phyloP scores from a whole-genome alignment of 64 coral and sea anemone genomes.

The Trachythela sp. region DNA sequence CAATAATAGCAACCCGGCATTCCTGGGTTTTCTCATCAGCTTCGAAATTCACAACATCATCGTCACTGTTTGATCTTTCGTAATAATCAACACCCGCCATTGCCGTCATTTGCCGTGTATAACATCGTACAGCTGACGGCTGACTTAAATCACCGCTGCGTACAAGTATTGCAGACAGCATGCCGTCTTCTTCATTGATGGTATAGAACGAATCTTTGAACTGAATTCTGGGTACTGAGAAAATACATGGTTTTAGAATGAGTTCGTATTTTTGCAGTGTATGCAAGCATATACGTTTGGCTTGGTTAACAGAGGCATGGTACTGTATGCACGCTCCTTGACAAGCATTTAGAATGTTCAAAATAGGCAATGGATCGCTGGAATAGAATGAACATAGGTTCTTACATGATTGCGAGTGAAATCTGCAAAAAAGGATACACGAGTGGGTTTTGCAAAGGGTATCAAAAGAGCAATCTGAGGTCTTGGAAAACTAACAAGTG shows the following conservation, averaged over 20 bases:
- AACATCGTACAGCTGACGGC: constrained; percentile 68
- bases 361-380: too few relatives aligned
- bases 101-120: constrained; percentile 67
- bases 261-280: too few relatives aligned
- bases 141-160: constrained; percentile 67
- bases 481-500: too few relatives aligned
- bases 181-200: constrained; percentile 47
- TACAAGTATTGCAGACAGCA: constrained; percentile 40
- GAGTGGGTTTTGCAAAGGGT: too few relatives aligned
- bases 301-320: too few relatives aligned
- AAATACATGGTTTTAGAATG: neutral
- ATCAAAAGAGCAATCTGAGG: too few relatives aligned
- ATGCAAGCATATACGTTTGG: too few relatives aligned
- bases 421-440: too few relatives aligned
- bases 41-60: constrained; percentile 60
- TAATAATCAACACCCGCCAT: constrained; percentile 60
- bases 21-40: constrained; percentile 57
- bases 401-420: too few relatives aligned
- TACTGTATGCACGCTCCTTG: too few relatives aligned
- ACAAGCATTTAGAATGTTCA: too few relatives aligned
- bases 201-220: constrained; percentile 49
- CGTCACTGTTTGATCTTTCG: constrained; percentile 64
- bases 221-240: constrained; percentile 73
- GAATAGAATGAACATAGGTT: too few relatives aligned
- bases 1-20: constrained; percentile 59